These are phyloP conservation scores for Scylla paramamosain DNA, from an alignment of 1,140 invertebrate genomes.

Conservation along the genomic window DNA sequence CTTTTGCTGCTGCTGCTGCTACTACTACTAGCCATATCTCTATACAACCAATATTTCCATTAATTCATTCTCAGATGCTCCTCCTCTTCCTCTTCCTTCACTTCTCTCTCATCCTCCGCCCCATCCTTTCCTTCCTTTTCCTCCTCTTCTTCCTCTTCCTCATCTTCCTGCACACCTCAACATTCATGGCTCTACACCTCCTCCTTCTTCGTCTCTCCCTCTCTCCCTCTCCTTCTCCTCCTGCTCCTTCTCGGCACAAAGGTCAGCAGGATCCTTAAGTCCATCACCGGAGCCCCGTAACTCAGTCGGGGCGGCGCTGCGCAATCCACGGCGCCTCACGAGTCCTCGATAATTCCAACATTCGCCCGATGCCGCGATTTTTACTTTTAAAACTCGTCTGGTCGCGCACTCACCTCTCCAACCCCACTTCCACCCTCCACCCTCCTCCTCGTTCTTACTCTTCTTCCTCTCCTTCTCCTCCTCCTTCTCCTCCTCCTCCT, in stretches of 20 bases:
- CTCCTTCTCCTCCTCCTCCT: background rate
- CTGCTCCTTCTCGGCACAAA: background rate
- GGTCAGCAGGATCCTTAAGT: background rate
- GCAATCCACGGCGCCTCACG: background rate
- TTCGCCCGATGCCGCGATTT: background rate
- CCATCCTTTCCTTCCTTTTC: background rate
- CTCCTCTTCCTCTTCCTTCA: too few species aligned
- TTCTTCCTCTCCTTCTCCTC: too few species aligned
- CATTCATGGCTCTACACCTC: background rate
- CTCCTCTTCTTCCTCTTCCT: background rate
- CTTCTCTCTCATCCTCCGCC: background rate
- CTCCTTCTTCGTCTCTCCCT: background rate
- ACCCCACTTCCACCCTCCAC: too few species aligned
- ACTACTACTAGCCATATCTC: background rate
- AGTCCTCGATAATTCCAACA: background rate
- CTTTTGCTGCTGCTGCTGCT: too few species aligned
- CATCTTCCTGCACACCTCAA: background rate
- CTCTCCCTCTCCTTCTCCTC: background rate
- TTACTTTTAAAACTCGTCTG: background rate
- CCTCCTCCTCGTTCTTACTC: too few species aligned
- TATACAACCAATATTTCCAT: too few species aligned
- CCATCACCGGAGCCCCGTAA: constrained; percentile 7
- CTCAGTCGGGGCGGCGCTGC: background rate
- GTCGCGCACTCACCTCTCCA: background rate
- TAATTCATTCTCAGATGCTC: too few species aligned